Evolutionary conservation across 2,113 vertebrate genomes (phyloP), one percentile per base, ranked within the genome.

Genomic region (Urocitellus parryii): DNA sequence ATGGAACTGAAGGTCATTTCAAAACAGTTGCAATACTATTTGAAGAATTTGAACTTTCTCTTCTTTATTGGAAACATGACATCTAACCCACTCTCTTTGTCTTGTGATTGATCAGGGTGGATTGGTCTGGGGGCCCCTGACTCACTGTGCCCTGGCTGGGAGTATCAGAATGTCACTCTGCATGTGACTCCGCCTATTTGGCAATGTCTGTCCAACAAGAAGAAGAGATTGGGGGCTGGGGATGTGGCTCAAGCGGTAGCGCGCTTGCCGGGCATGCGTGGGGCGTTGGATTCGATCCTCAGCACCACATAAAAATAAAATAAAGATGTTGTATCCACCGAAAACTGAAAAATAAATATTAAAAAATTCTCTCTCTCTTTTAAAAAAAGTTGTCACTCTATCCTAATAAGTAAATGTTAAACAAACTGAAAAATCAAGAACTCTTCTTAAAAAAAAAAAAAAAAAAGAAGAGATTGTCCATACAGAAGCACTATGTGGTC

Each of bases 391-490:
- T 45, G 8, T 45, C 45, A 45, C 45, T 45, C 45, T 45, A 45
- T 45, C 45, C 45, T 45, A 45, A 45, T 45, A 45, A 45, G 8
- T 45, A 45, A 45, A 45, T 45, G 42, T 45, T 45, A 45, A 45
- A 45, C 7, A 45, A 45, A 45, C 42, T 45, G 42, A 45, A 45
- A 45, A 45, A 45, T 45, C 45, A 45, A 45, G 45, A 45, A 45
- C 45, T 45, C 45, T 45, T 45, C 45, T 45, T 45, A 45, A 45
- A 9, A 45, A 45, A 45, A 42, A 42, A 42, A 42, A 42, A 42
- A 0, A 45, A 45, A 1, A 45, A 45, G 45, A 45, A 45, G 6
- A 48, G 39, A 4, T 0, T 1, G 11, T 10, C 3, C 4, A 4
- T n/a, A 61, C 22, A 34, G 34, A 13, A 2, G 6, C 3, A 2